Evolutionary conservation across 2,888 invertebrate genomes (phyloP), one percentile per base, ranked within the genome.

Genomic region (Piscicola geometra): DNA sequence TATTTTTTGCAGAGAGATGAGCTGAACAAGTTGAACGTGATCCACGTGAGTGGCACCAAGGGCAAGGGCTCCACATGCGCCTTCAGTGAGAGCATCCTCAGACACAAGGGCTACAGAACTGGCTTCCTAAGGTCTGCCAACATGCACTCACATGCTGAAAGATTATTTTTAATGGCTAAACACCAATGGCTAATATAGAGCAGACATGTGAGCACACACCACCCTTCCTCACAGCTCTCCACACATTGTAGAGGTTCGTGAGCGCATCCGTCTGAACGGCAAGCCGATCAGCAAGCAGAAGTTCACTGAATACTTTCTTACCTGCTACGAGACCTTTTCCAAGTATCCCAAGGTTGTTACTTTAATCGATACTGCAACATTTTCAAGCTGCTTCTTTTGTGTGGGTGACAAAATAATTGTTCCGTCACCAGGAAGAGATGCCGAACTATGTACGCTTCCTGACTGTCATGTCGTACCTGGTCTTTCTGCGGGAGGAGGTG

Each of bases 11-110:
- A 86, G 86, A 67, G 90, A 30, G 87, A 90, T 0, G 89, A 90
- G 78, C 84, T 95, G 75, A 91, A 92, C 81, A 86, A 88, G 75
- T 84, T 96, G 28, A 91, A 93, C 75, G 89, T 95, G 64, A 94
- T 99, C 82, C 99, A 99, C 87, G 91, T 99, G 5, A 90, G 94
- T 77, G 99, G 99, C 15, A 98, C 98, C 0, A 99, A 99, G 87
- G 99, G 98, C 73, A 99, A 99, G 90, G 89, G 89, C 1, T 94
- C 95, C 28, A 95, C 96, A 0, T 95, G 96, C 84, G 94, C 96
- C 0, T 91, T 93, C 85, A 90, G 91, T 79, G 99, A 99, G 85
- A 90, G 91, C 0, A 92, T 99, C 78, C 88, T 99, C 15, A 89
- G 93, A 0, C 87, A 89, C 33, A 90, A 92, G 83, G 94, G 94